Evolutionary conservation across 1,140 invertebrate genomes (phyloP).

Genomic region (Paralvinella palmiformis): DNA sequence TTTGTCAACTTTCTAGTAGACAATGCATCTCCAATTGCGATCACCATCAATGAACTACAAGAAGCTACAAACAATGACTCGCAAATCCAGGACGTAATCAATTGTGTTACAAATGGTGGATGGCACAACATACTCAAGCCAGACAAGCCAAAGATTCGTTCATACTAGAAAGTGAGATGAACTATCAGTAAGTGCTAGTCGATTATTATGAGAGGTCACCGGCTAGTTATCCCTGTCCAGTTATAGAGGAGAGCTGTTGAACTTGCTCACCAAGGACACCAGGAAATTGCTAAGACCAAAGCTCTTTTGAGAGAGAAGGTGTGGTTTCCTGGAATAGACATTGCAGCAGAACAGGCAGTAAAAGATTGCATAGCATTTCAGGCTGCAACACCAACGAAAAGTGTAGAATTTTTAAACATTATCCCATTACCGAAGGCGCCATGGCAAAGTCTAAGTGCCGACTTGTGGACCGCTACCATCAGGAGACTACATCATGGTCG

Average conservation of each 20-base stretch:
- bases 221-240: background rate
- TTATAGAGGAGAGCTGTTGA: slow-evolving; percentile 4
- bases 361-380: slow-evolving; percentile 14
- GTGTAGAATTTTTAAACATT: slow-evolving; percentile 7
- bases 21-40: background rate
- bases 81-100: background rate
- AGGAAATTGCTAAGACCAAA: slow-evolving; percentile 16
- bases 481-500: slow-evolving; percentile 9
- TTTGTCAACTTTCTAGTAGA: slow-evolving; percentile 14
- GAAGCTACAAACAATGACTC: background rate
- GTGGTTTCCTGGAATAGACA: slow-evolving; percentile 20
- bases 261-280: slow-evolving; percentile 17
- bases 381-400: slow-evolving; percentile 10
- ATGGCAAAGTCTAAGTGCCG: slow-evolving; percentile 16
- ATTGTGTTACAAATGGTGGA: no score
- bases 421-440: slow-evolving; percentile 15
- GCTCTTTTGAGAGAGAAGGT: slow-evolving; percentile 18
- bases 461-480: slow-evolving; percentile 14
- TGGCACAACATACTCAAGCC: no score
- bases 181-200: background rate
- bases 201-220: background rate
- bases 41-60: slow-evolving; percentile 3
- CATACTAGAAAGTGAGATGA: slow-evolving; percentile 4
- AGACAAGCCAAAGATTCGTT: no score
- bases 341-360: slow-evolving; percentile 12